Base-by-base conservation (phyloP, 2,113 vertebrate species). In the Lepisosteus oculatus region DNA sequence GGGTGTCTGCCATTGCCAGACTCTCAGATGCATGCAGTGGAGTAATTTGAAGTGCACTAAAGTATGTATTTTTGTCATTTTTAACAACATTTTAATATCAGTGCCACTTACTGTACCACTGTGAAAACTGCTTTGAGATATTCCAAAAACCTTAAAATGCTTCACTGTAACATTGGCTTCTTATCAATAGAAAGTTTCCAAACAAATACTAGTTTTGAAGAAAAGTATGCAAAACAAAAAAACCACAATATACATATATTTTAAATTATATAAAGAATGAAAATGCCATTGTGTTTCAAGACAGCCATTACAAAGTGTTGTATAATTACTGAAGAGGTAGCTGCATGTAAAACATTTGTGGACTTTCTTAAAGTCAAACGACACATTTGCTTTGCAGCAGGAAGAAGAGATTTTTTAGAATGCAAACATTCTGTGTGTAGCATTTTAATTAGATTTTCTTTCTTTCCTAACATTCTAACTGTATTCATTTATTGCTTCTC, bases 401-500 rank as follows among this genome's bases (percentile, higher is more conserved):
- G 76, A 79, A 76, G 79, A 84, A 78, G 85, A 85, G 86, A 86
- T 81, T 83, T 90, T 89, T 90, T 83, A 90, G 85, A 79, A 81
- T 77, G 74, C 74, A 73, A 1, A 68, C 69, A 84, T 71, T 15
- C 73, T 72, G 66, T 78, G 70, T 82, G 3, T 0, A 41, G 80
- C 74, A 88, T 88, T 90, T 90, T 90, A 90, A 91, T 88, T 90
- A 84, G 79, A 79, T 88, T 69, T 87, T 83, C 83, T 86, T 80
- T 77, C 81, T 64, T 83, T 85, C 81, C 82, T 81, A 83, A 78
- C 73, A 83, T 88, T 79, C 84, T 84, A 85, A 87, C 86, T 86
- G 85, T 88, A 89, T 90, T 87, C 87, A 90, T 89, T 88, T 89
- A 85, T 86, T 89, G 78, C 84, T 86, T 85, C 74, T 79, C 0